A percentile compares a stretch with the other conserved stretches of the same genome.
phyloP scores from a whole-genome alignment of 2,888 invertebrate species.

The Pyrgus malvae region DNA sequence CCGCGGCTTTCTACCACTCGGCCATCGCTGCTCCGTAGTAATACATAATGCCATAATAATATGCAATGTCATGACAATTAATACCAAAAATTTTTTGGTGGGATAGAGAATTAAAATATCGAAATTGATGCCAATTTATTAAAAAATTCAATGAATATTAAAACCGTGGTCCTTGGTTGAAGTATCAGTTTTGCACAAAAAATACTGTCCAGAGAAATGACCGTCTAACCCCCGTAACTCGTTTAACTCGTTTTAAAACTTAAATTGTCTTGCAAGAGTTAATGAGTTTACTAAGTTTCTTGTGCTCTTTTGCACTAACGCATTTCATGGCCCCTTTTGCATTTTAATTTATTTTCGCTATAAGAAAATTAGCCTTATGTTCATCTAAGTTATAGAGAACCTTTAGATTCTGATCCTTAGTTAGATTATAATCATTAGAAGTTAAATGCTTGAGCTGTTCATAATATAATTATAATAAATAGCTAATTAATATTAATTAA shows the following conservation, averaged over 20 bases:
- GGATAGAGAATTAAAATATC: too few relatives aligned
- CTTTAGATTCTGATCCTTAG: too few relatives aligned
- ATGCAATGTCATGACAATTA: too few relatives aligned
- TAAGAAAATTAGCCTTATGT: constrained; percentile 17
- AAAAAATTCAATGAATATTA: not conserved
- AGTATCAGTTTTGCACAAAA: constrained; percentile 6
- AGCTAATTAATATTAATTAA: too few relatives aligned
- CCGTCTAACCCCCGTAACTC: constrained; percentile 16
- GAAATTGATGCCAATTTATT: too few relatives aligned
- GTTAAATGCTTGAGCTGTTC: too few relatives aligned
- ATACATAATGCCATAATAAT: too few relatives aligned
- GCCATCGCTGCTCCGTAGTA: too few relatives aligned
- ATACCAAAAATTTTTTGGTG: too few relatives aligned
- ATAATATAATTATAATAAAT: too few relatives aligned
- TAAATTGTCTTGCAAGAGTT: constrained; percentile 28
- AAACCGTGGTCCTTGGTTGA: not conserved
- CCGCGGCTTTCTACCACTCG: too few relatives aligned
- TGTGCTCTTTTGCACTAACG: constrained; percentile 24
- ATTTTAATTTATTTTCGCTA: constrained; percentile 25
- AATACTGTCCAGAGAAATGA: constrained; percentile 18
- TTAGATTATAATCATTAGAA: too few relatives aligned
- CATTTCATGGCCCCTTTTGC: constrained; percentile 27
- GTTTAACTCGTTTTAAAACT: constrained; percentile 25
- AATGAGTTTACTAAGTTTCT: constrained; percentile 28
- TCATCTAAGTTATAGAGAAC: constrained; percentile 7